Evolutionary conservation across 37 sponge, comb jelly and placozoan species (phyloP).

Genomic region (Cliona cf. orientalis): DNA sequence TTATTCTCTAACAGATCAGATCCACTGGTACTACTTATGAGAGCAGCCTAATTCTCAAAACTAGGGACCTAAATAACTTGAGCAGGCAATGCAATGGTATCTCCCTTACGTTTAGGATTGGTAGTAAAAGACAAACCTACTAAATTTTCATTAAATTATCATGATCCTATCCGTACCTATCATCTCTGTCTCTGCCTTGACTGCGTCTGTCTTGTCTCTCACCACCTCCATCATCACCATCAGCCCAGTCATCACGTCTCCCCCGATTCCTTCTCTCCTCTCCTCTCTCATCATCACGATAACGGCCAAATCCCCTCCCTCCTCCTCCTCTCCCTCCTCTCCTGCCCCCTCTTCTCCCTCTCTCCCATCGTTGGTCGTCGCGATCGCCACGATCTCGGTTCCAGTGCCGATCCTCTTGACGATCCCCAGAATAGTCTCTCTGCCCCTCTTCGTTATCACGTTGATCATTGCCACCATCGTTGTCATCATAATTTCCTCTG

Average conservation of each 20-base stretch:
- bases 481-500: not conserved
- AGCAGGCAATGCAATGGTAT: not conserved
- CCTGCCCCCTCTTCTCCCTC: not conserved
- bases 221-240: not conserved
- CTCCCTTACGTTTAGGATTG: no score
- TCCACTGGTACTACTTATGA: no score
- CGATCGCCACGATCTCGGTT: not conserved
- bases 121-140: no score
- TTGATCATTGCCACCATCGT: not conserved
- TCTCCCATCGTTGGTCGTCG: not conserved
- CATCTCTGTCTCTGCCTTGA: not conserved
- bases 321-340: not conserved
- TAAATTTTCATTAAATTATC: no score
- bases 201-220: not conserved
- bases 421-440: not conserved
- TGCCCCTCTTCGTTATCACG: not conserved
- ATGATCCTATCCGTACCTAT: not conserved
- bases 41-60: no score
- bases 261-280: not conserved
- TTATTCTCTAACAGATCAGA: no score
- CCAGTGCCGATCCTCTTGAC: not conserved
- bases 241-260: not conserved
- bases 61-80: no score
- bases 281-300: not conserved
- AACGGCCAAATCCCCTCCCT: not conserved